Base-by-base conservation (phyloP, 1,140 invertebrate genomes). In the Panagrolaimus sp. region DNA sequence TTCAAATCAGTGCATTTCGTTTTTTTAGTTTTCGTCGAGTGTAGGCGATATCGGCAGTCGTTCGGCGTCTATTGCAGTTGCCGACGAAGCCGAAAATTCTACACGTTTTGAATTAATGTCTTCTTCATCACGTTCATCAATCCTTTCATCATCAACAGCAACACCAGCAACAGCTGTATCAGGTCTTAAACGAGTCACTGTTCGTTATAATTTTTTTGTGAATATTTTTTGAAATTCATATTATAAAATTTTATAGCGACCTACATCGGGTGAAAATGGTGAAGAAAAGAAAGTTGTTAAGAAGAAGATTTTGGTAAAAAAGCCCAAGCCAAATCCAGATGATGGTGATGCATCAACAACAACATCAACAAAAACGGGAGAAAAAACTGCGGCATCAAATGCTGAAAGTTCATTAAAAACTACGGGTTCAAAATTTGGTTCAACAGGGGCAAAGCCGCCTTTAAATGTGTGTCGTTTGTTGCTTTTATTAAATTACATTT, bases 261-360 rank as follows among this genome's bases (percentile, higher is more conserved):
- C 27, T 25, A 16, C 51, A 57, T 11, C 20, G 27, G 27, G 20
- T 27, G 51, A 27, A 57, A 27, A 20, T 27, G 27, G 27, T 57
- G 51, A 27, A 57, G 51, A 57, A 27, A 57, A 57, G 27, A 57
- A 57, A 57, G 51, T 57, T 57, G 51, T 57, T 25, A 57, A 57
- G 51, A 57, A 57, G 51, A 20, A 27, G 3, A 57, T 57, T 20
- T 20, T 57, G 31, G 31, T 38, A 38, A 38, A 38, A 38, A 38
- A 38, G 31, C 31, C 31, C 51, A 57, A 57, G 51, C 20, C 20
- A 27, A 57, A 57, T 20, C n/a, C 51, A 16, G 20, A 57, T 25
- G 27, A 57, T 57, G 51, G 38, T 27, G 62, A 63, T 42, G 16
- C 62, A 23, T 23, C 27, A 31, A n/a, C 16, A 20, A 27, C 42